A percentile compares a stretch with the other conserved stretches of the same genome.
Conservation (phyloP, 2,797 vertebrate genomes). For the Toxotes lorentzi region DNA sequence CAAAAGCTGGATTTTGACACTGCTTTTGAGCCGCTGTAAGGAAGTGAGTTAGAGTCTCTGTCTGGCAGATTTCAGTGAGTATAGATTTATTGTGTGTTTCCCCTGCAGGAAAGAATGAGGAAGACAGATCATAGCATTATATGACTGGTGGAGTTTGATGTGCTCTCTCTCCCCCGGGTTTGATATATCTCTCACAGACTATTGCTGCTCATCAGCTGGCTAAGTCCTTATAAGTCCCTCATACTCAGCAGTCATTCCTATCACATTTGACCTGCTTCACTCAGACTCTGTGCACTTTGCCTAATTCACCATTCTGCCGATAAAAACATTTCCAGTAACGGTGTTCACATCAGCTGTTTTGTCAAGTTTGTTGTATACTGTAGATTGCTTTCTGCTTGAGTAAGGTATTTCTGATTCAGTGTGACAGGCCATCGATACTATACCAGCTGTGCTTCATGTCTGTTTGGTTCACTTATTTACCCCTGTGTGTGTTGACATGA, state of each 20-base stretch:
- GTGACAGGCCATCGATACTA: constrained; percentile 38
- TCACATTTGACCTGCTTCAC: constrained; percentile 34
- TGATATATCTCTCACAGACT: constrained; percentile 27
- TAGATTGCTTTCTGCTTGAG: constrained; percentile 37
- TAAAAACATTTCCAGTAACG: constrained; percentile 17
- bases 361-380: constrained; percentile 13
- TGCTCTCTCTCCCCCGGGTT: constrained; percentile 1
- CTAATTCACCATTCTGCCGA: constrained; percentile 1
- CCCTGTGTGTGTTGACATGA: constrained; percentile 43
- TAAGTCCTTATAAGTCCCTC: constrained; percentile 28
- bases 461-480: constrained; percentile 41
- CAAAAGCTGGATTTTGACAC: constrained; percentile 48
- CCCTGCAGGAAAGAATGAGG: constrained; percentile 41
- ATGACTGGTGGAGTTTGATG: constrained; percentile 41
- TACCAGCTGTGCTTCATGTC: constrained; percentile 46
- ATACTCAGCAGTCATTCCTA: constrained; percentile 28
- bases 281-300: not conserved
- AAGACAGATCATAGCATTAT: constrained; percentile 39
- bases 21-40: constrained; percentile 26
- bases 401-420: constrained; percentile 29
- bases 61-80: constrained; percentile 38
- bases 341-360: constrained; percentile 23
- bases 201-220: constrained; percentile 11
- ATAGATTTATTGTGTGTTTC: constrained; percentile 55
- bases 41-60: constrained; percentile 57